Base-by-base conservation (phyloP, 2,113 vertebrate genomes). In the Ailurus styani region DNA sequence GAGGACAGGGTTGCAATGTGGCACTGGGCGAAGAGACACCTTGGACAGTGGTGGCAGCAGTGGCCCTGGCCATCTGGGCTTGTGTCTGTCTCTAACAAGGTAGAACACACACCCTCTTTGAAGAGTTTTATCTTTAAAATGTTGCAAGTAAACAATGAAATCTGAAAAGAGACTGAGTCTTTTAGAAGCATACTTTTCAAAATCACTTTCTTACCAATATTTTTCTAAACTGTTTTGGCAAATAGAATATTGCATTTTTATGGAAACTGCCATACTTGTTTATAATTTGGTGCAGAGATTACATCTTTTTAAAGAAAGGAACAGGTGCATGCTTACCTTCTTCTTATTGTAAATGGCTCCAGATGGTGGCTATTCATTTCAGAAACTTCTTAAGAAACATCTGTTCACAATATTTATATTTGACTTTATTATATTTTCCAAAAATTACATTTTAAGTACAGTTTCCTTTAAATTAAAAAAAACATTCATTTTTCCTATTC, bases 371-470 rank as follows among this genome's bases (percentile, higher is more conserved):
- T 97, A 68, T 96, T 98, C 89, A 96, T 15, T 62, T 45, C 73
- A 93, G 89, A 97, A n/a, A 64, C 72, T 92, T 97, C 93, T 96
- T 89, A 95, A 96, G 95, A 93, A 97, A 87, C 83, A 98, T 42
- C 82, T 95, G 87, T 57, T 98, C 90, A 98, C 62, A 95, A 97
- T 96, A 84, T 97, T 98, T 98, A 97, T 96, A 94, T 98, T 98
- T 57, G 82, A 72, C 47, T 85, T 3, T 93, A 98, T 95, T 97
- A 78, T 82, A 93, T 95, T 86, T 90, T 87, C 10, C 87, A 87
- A 96, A 96, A 96, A 91, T 97, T 90, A 60, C 34, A 88, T 98
- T 98, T 98, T 95, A 98, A 98, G 87, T 93, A 97, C 1, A 97
- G 82, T 78, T 98, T 96, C 1, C 93, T 98, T 98, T 97, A 87